These are phyloP conservation scores for Hyaena hyaena DNA, from an alignment of 2,113 vertebrate species.

Conservation along the genomic window DNA sequence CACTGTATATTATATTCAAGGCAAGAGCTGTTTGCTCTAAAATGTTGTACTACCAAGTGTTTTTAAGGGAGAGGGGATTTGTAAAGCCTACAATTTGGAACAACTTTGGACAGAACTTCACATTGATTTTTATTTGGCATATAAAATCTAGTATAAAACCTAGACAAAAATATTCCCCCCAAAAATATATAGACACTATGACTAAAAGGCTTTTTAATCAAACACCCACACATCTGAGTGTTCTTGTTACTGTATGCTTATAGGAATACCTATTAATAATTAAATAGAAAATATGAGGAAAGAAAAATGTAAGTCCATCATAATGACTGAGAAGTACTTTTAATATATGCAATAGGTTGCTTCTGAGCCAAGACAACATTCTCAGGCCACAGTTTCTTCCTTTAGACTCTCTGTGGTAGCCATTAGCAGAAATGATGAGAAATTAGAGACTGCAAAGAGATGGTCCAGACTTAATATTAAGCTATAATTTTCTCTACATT, in stretches of 20 bases:
- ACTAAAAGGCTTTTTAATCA: not conserved
- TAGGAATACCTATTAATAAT: not conserved
- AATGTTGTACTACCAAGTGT: not conserved
- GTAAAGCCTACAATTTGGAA: not conserved
- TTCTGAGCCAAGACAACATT: not conserved
- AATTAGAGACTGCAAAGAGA: not conserved
- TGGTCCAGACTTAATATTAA: not conserved
- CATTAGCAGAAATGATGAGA: not conserved
- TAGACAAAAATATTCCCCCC: not conserved
- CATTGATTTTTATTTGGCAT: not conserved
- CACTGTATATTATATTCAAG: not conserved
- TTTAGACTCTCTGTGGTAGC: not conserved
- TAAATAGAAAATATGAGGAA: not conserved
- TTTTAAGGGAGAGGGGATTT: not conserved
- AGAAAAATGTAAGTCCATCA: not conserved
- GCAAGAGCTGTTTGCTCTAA: conserved; percentile 53
- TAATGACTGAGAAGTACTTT: not conserved
- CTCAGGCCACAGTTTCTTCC: not conserved
- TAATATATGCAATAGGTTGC: not conserved
- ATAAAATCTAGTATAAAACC: not conserved
- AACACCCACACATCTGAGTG: not conserved
- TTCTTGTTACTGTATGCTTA: not conserved
- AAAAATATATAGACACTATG: not conserved
- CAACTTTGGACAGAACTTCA: not conserved
- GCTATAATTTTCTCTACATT: not conserved